Percentiles rank a stretch among this genome's conserved stretches.
These are phyloP conservation scores for Sussaba pulchella DNA, from an alignment of 2,888 invertebrate genomes.

Conservation along the genomic window DNA sequence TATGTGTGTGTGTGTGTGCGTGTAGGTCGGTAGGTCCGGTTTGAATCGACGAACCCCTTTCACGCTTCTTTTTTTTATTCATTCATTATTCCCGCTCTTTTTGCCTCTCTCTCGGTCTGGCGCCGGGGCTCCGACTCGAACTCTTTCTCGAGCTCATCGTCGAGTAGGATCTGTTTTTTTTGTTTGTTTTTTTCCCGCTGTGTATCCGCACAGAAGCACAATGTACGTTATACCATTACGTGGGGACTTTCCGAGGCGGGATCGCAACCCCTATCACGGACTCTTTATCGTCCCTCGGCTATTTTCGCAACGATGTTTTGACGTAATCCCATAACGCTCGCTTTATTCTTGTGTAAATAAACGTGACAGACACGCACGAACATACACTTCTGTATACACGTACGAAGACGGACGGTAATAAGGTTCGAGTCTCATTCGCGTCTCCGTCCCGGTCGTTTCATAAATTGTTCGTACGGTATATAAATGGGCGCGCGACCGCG, in stretches of 20 bases:
- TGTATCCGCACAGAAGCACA: not conserved
- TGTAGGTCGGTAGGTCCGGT: conserved; percentile 61
- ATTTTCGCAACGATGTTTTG: conserved; percentile 80
- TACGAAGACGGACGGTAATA: not conserved
- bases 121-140: no score
- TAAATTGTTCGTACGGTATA: conserved; percentile 42
- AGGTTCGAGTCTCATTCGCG: not conserved
- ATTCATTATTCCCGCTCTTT: conserved; percentile 50
- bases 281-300: conserved; percentile 67
- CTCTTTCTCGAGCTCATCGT: conserved; percentile 49
- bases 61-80: conserved; percentile 64
- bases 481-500: conserved; percentile 71
- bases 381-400: not conserved
- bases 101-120: conserved; percentile 64
- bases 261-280: conserved; percentile 43
- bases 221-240: not conserved
- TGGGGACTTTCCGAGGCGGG: conserved; percentile 20
- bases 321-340: conserved; percentile 82
- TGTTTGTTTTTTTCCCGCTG: conserved; percentile 27
- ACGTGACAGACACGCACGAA: conserved; percentile 52
- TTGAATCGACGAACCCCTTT: conserved; percentile 69
- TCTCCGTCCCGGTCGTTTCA: not conserved
- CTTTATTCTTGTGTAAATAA: conserved; percentile 81
- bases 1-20: not conserved
- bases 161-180: conserved; percentile 7